These are phyloP conservation scores for Sus cebifrons DNA, from an alignment of 2,797 vertebrate species.

Conservation along the genomic window DNA sequence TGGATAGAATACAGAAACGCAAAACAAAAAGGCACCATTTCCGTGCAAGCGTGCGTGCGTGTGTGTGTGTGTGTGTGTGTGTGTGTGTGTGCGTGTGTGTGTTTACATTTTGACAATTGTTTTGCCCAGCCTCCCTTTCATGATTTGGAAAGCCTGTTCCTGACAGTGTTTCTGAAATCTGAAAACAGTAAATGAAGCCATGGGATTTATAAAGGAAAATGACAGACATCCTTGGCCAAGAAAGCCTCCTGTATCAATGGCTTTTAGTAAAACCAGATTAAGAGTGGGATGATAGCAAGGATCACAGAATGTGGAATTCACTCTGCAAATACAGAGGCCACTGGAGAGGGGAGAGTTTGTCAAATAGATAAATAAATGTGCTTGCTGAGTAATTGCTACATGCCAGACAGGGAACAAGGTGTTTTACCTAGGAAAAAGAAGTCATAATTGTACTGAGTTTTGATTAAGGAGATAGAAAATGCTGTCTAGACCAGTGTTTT, in stretches of 20 bases:
- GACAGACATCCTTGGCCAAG: not conserved
- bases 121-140: not conserved
- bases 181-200: not conserved
- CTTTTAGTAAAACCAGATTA: constrained; percentile 47
- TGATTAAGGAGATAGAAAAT: not conserved
- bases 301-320: not conserved
- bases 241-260: not conserved
- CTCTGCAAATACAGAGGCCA: not conserved
- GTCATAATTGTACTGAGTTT: not conserved
- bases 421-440: constrained; percentile 14
- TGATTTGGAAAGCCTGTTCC: not conserved
- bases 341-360: not conserved
- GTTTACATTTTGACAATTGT: not conserved
- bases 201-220: constrained; percentile 28
- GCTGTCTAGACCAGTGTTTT: not conserved
- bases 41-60: not conserved
- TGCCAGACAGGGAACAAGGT: not conserved
- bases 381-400: not conserved
- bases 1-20: not conserved
- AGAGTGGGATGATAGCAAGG: not conserved
- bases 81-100: constrained; percentile 32
- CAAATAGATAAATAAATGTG: constrained; percentile 9
- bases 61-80: not conserved
- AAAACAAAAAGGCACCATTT: not conserved
- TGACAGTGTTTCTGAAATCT: constrained; percentile 18